phyloP scores from a whole-genome alignment of 2,797 vertebrate genomes.

The Austrolebias charrua region DNA sequence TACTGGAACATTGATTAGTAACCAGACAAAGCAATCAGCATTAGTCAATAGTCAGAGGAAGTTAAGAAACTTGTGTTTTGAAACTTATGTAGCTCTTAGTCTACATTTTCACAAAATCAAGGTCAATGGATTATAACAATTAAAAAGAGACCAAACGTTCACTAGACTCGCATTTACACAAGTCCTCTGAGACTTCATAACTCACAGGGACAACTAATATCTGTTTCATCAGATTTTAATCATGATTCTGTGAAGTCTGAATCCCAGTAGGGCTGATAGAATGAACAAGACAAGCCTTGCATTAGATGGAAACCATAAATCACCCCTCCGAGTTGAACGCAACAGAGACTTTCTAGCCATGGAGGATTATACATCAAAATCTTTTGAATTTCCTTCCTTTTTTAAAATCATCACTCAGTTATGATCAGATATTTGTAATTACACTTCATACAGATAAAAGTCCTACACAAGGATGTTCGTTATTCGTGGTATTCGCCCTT shows the following conservation, averaged over 20 bases:
- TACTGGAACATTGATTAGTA: not conserved
- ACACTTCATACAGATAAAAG: not conserved
- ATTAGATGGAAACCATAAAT: conserved; percentile 57
- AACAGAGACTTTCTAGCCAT: no score
- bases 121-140: not conserved
- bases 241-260: conserved; percentile 41
- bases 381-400: no score
- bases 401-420: not conserved
- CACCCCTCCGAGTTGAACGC: conserved; percentile 35
- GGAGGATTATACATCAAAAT: no score
- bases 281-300: conserved; percentile 47
- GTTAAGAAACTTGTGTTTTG: no score
- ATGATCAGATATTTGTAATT: not conserved
- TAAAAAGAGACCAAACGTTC: not conserved
- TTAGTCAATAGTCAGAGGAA: not conserved
- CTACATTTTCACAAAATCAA: not conserved
- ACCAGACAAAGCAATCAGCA: conserved; percentile 2
- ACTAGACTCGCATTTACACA: not conserved
- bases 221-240: conserved; percentile 58
- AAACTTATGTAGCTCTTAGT: no score
- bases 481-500: not conserved
- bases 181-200: conserved; percentile 18
- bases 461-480: not conserved
- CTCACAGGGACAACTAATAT: conserved; percentile 35
- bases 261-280: conserved; percentile 41